Evolutionary conservation across 2,113 vertebrate species (phyloP).

Genomic region (Dromiciops gliroides): DNA sequence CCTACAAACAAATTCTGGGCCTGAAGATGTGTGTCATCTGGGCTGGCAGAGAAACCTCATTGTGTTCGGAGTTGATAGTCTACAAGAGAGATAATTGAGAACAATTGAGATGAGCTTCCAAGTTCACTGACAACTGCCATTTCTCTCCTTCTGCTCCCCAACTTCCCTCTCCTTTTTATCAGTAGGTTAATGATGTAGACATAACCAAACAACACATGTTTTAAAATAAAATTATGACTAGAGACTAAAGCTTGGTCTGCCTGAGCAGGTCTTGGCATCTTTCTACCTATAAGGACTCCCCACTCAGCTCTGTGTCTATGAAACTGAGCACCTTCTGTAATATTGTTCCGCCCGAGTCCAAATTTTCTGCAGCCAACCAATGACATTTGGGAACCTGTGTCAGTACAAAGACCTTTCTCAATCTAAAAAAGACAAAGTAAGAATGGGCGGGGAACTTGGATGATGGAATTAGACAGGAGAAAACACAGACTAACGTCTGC

Average conservation of each 20-base stretch:
- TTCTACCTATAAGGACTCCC: background rate
- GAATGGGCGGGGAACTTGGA: background rate
- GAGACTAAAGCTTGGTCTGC: background rate
- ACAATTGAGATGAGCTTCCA: background rate
- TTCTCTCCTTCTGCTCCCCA: background rate
- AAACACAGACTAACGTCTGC: background rate
- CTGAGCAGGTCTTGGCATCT: background rate
- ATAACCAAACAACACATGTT: background rate
- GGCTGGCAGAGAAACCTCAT: conserved; percentile 57
- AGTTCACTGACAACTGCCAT: background rate
- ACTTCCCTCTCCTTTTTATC: background rate
- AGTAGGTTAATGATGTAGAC: background rate
- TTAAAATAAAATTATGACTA: background rate
- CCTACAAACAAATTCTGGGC: conserved; percentile 60
- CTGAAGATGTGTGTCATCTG: conserved; percentile 27
- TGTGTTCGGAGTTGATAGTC: conserved; percentile 90
- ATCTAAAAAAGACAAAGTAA: background rate
- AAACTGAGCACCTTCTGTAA: background rate
- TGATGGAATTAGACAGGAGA: background rate
- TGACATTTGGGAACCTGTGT: background rate
- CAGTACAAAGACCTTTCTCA: background rate
- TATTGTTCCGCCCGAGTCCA: background rate
- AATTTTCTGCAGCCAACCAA: background rate
- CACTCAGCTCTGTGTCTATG: background rate
- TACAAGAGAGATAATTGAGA: conserved; percentile 55